Evolutionary conservation across 2,797 vertebrate species (phyloP).

Genomic region (Anguilla anguilla): DNA sequence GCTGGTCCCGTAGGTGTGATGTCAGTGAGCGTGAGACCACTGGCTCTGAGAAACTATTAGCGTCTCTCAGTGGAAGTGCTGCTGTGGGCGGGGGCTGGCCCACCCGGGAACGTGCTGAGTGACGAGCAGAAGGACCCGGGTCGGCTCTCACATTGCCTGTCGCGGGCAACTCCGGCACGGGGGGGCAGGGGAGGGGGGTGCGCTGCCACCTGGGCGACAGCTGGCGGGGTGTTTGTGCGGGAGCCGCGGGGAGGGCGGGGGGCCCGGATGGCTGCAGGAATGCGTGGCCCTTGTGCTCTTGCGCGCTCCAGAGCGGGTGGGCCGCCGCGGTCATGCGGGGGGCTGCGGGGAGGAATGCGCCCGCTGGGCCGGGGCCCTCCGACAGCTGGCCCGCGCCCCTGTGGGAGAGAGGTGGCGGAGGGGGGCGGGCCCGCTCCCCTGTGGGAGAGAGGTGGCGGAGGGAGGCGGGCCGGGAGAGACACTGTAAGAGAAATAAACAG

Average conservation of each 20-base stretch:
- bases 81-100: background rate
- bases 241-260: constrained; percentile 16
- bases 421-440: constrained; percentile 13
- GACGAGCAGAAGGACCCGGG: background rate
- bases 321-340: constrained; percentile 56
- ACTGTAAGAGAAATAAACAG: constrained; percentile 53
- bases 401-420: constrained; percentile 42
- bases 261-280: constrained; percentile 46
- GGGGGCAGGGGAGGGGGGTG: background rate
- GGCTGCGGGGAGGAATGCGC: constrained; percentile 46
- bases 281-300: constrained; percentile 49
- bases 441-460: constrained; percentile 44
- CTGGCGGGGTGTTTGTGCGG: constrained; percentile 39
- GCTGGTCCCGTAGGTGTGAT: background rate
- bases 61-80: background rate
- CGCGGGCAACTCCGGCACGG: background rate
- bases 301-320: constrained; percentile 58
- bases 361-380: constrained; percentile 50
- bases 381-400: constrained; percentile 38
- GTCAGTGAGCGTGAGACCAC: background rate
- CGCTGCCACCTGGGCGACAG: constrained; percentile 33
- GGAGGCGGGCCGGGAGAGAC: constrained; percentile 30
- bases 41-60: background rate
- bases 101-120: background rate
- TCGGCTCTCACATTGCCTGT: background rate